Conservation (phyloP, 1,140 invertebrate species). For the Diabrotica undecimpunctata region DNA sequence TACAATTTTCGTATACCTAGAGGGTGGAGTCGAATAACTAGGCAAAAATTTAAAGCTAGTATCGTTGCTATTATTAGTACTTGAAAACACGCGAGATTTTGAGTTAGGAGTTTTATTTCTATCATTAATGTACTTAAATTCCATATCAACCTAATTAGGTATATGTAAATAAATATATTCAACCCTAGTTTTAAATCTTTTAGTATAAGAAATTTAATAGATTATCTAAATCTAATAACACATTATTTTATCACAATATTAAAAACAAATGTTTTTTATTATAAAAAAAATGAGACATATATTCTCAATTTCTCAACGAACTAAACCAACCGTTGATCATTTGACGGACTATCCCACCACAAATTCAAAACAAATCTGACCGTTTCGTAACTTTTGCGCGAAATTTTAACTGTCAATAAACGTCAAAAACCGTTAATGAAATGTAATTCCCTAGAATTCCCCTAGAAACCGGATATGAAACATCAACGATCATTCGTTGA, state of each 20-base stretch:
- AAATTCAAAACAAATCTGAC: constrained; percentile 13
- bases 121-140: constrained; percentile 27
- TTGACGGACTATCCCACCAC: constrained; percentile 5
- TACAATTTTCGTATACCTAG: constrained; percentile 36
- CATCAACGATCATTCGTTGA: too few relatives aligned
- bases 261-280: background rate
- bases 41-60: constrained; percentile 36
- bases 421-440: background rate
- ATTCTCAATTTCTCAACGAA: constrained; percentile 2
- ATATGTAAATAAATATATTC: background rate
- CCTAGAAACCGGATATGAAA: background rate
- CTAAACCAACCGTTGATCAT: constrained; percentile 6
- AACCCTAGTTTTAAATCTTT: too few relatives aligned
- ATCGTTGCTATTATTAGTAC: constrained; percentile 24
- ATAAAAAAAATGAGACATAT: background rate
- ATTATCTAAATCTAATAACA: constrained; percentile 3
- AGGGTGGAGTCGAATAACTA: constrained; percentile 38
- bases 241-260: background rate
- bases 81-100: constrained; percentile 21
- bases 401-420: background rate
- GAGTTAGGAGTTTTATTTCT: constrained; percentile 30
- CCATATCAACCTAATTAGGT: constrained; percentile 17
- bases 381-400: constrained; percentile 5
- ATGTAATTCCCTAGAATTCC: background rate
- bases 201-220: background rate